Percentiles rank a stretch among this genome's conserved stretches.
Evolutionary conservation across 2,797 vertebrate species (phyloP).

Genomic region (Mus caroli): DNA sequence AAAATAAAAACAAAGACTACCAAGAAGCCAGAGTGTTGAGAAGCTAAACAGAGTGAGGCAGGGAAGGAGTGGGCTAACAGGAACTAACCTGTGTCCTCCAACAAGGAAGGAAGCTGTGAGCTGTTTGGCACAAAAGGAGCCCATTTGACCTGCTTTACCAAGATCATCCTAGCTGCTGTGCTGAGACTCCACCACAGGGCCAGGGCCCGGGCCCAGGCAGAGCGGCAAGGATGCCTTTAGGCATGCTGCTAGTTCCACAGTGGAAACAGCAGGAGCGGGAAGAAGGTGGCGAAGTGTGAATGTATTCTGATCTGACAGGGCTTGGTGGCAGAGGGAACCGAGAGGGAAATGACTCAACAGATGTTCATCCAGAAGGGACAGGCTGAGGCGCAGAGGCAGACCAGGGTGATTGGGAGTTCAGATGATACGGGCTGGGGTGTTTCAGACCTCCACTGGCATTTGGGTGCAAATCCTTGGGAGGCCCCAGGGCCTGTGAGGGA

Average conservation of each 20-base stretch:
- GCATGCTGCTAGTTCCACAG: background rate
- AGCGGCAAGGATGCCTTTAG: background rate
- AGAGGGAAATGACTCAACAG: background rate
- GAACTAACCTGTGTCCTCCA: background rate
- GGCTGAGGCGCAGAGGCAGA: background rate
- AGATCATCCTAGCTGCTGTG: background rate
- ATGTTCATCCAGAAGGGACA: background rate
- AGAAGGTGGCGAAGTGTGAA: background rate
- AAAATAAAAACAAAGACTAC: background rate
- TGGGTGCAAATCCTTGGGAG: accelerated
- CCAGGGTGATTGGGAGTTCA: background rate
- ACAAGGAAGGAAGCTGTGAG: background rate
- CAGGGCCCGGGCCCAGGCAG: background rate
- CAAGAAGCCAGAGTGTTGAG: background rate
- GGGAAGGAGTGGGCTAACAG: background rate
- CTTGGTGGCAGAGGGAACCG: background rate
- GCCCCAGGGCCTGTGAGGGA: background rate
- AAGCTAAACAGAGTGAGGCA: background rate
- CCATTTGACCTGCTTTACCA: constrained; percentile 5
- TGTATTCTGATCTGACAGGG: background rate
- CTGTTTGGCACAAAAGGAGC: background rate
- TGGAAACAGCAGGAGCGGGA: accelerated
- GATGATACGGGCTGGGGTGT: background rate
- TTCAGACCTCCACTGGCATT: background rate
- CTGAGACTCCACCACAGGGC: background rate